Base-by-base conservation (phyloP, 2,113 vertebrate genomes). In the Sylvia atricapilla region DNA sequence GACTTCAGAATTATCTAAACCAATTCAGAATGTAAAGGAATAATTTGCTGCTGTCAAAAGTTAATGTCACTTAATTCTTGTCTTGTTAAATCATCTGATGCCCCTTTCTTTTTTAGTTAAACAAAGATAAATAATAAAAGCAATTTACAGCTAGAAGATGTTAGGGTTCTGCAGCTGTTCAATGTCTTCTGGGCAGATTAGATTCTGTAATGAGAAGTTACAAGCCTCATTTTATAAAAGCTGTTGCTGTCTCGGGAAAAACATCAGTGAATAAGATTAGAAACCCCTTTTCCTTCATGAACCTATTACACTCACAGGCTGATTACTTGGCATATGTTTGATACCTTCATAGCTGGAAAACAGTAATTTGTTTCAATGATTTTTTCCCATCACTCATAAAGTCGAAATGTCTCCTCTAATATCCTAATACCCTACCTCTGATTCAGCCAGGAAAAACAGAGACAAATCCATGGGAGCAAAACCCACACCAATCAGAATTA, bases 191-290 rank as follows among this genome's bases (percentile, higher is more conserved):
- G 97, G 97, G 97, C 89, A 98, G 97, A 98, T 98, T 97, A 98
- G 95, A 97, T 98, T 98, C 97, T 94, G 95, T 98, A 98, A 98
- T 97, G 98, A 98, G 97, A 97, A 98, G 94, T 98, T 98, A 98
- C 97, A 98, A 98, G 94, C 95, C 97, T 98, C 98, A 98, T 98
- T 98, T 98, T 98, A 98, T 96, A 98, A 98, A 98, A 98, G 97
- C 97, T 97, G 97, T 98, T 97, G 95, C 97, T 92, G 95, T 98
- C 98, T 98, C 89, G 97, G 97, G 97, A 97, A 97, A 98, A 98
- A 96, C 96, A 96, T 82, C 94, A 95, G 66, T 82, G 97, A 98
- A 90, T 90, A 96, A 70, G 94, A 98, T 97, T 97, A 98, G 97
- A 97, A 97, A 97, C 97, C 95, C 91, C 94, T 96, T 96, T 97